These are phyloP conservation scores for Champsocephalus esox DNA, from an alignment of 2,797 vertebrate genomes.

Conservation along the genomic window DNA sequence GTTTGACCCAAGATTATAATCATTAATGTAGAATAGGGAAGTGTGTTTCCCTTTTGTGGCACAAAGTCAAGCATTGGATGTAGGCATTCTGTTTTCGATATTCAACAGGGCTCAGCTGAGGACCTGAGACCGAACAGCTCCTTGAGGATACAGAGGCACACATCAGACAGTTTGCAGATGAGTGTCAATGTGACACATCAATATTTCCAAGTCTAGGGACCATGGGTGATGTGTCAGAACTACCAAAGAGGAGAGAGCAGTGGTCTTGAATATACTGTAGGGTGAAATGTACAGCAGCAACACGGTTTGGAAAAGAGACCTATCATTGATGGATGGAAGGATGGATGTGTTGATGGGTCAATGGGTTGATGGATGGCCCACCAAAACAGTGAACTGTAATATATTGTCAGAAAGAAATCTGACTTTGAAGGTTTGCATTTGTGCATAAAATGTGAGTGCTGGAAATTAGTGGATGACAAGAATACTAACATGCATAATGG, in stretches of 20 bases:
- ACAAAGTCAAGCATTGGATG: slow-evolving; percentile 5
- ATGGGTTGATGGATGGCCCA: background rate
- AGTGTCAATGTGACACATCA: slow-evolving; percentile 9
- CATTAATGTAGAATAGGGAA: background rate
- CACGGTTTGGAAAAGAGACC: background rate
- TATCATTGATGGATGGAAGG: too few species aligned
- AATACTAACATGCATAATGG: slow-evolving; percentile 21
- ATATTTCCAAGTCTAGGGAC: background rate
- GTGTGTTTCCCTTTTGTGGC: background rate
- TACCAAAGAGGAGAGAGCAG: background rate
- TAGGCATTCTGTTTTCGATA: slow-evolving; percentile 1
- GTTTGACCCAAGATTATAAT: slow-evolving; percentile 7
- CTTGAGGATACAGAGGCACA: too few species aligned
- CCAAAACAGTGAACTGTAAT: background rate
- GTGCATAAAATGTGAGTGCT: slow-evolving; percentile 5
- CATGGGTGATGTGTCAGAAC: background rate
- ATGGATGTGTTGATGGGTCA: too few species aligned
- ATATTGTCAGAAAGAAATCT: background rate
- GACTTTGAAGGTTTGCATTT: slow-evolving; percentile 10
- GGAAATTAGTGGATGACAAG: slow-evolving; percentile 19
- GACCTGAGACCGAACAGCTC: background rate
- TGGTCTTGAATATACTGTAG: background rate
- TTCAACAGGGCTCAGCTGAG: background rate
- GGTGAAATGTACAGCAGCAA: background rate
- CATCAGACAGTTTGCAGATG: background rate